phyloP scores from a whole-genome alignment of 2,797 vertebrate genomes.

The Diceros bicornis region DNA sequence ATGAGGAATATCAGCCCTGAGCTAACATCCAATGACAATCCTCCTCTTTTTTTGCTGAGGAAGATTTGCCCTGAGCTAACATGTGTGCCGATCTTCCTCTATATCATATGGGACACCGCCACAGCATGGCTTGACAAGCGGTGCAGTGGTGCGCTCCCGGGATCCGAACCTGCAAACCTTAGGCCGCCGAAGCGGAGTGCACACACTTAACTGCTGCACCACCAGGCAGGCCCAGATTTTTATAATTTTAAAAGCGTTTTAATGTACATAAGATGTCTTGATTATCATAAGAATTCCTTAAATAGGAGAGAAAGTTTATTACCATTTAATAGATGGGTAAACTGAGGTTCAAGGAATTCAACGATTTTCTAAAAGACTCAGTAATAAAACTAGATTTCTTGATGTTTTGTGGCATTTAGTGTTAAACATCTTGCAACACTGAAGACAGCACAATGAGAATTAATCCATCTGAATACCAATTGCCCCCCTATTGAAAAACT shows the following conservation, averaged over 20 bases:
- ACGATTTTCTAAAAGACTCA: not conserved
- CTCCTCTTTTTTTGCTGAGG: too few relatives aligned
- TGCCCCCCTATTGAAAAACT: not conserved
- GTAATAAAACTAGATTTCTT: not conserved
- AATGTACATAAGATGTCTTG: not conserved
- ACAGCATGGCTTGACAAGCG: too few relatives aligned
- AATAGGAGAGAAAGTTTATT: not conserved
- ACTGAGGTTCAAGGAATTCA: not conserved
- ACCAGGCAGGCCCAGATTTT: not conserved
- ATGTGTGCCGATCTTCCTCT: too few relatives aligned
- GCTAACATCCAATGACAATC: too few relatives aligned
- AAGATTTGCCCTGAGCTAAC: too few relatives aligned
- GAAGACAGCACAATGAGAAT: not conserved
- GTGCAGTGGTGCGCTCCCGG: too few relatives aligned
- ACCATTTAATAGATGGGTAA: conserved; percentile 30
- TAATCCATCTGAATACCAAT: not conserved
- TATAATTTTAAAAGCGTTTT: not conserved
- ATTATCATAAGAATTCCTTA: not conserved
- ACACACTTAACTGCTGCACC: too few relatives aligned
- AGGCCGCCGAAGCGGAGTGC: too few relatives aligned
- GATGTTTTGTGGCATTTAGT: not conserved
- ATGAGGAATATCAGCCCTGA: too few relatives aligned
- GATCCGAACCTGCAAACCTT: too few relatives aligned
- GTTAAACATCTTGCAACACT: not conserved
- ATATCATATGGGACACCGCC: too few relatives aligned